A percentile compares a stretch with the other conserved stretches of the same genome.
These are phyloP conservation scores for Turritopsis dohrnii DNA, from an alignment of 30 jellyfish, hydroid and myxozoan genomes.

Conservation along the genomic window DNA sequence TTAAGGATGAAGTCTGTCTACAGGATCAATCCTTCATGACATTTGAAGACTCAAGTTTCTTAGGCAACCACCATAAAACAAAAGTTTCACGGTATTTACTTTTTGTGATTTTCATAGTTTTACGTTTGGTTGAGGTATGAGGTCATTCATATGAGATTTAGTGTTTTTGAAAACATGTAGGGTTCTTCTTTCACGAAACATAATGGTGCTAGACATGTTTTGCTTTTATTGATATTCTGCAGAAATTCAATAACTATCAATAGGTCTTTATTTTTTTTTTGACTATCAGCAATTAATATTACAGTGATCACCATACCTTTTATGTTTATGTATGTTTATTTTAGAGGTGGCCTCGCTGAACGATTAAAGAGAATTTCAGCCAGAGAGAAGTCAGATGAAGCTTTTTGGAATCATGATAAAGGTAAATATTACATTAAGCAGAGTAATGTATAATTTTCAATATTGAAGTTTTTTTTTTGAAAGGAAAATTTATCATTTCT, in stretches of 20 bases:
- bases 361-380: slow-evolving; percentile 26
- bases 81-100: not conserved
- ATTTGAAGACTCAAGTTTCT: not conserved
- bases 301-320: not conserved
- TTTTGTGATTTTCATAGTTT: not conserved
- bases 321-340: not conserved
- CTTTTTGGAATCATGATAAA: slow-evolving; percentile 39
- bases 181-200: too few relatives aligned
- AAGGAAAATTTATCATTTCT: not conserved
- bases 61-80: not conserved
- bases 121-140: too few relatives aligned
- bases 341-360: slow-evolving; percentile 42
- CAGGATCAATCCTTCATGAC: not conserved
- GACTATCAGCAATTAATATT: too few relatives aligned
- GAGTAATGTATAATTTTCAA: too few relatives aligned
- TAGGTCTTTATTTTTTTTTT: too few relatives aligned
- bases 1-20: not conserved
- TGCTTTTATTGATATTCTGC: too few relatives aligned
- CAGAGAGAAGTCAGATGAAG: slow-evolving; percentile 36
- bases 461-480: too few relatives aligned
- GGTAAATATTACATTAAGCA: too few relatives aligned
- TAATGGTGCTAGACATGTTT: too few relatives aligned
- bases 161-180: too few relatives aligned
- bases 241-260: too few relatives aligned
- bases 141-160: too few relatives aligned